These are phyloP conservation scores for Caenorhabditis inopinata DNA, from an alignment of 1,140 invertebrate genomes.

Conservation along the genomic window DNA sequence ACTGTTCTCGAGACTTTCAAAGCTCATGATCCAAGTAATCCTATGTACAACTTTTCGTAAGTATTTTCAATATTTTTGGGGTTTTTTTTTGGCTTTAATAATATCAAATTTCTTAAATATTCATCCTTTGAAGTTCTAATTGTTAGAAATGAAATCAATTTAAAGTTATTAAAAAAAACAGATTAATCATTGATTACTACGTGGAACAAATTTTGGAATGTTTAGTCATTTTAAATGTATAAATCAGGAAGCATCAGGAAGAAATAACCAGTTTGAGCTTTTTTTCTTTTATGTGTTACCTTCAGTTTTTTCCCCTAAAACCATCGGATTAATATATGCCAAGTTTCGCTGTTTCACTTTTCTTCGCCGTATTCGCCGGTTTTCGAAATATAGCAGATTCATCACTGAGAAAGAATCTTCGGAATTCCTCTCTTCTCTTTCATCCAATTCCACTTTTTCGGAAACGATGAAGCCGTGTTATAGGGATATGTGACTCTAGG, in stretches of 20 bases:
- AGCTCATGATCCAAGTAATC: slow-evolving; percentile 59
- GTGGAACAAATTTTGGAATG: too few species aligned
- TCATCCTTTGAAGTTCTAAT: too few species aligned
- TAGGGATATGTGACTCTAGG: too few species aligned
- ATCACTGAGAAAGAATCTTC: not conserved
- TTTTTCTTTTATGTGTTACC: too few species aligned
- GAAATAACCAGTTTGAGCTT: too few species aligned
- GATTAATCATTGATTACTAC: too few species aligned
- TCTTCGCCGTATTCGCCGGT: not conserved
- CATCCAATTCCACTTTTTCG: not conserved
- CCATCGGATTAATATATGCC: not conserved
- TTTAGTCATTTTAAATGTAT: too few species aligned
- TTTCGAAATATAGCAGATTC: not conserved
- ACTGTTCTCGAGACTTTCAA: slow-evolving; percentile 61
- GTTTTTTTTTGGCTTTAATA: not conserved
- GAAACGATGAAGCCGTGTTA: not conserved
- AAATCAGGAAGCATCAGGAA: too few species aligned
- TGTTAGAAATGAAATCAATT: too few species aligned
- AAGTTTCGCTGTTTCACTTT: slow-evolving; percentile 2
- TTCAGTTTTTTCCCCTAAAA: too few species aligned
- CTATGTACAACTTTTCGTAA: slow-evolving; percentile 62
- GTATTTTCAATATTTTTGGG: slow-evolving; percentile 28
- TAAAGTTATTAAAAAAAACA: too few species aligned
- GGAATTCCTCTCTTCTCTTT: not conserved
- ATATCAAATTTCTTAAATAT: too few species aligned